Percentiles rank a stretch among this genome's conserved stretches.
phyloP scores from a whole-genome alignment of 2,797 vertebrate species.

The Acipenser oxyrinchus region DNA sequence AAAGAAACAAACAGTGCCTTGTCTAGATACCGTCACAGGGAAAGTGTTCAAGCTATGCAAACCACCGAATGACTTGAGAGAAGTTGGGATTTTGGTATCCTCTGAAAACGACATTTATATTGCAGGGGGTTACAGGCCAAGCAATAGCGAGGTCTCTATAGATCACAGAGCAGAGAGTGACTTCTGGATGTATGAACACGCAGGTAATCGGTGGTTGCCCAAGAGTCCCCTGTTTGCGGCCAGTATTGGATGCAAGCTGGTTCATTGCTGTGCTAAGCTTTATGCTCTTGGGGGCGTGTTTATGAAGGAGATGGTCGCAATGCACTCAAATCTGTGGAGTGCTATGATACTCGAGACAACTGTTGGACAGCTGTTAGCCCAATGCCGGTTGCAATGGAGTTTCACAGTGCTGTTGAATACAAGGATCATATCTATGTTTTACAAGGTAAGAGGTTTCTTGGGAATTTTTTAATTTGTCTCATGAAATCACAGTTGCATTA shows the following conservation, averaged over 20 bases:
- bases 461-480: too few species aligned
- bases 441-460: slow-evolving; percentile 81
- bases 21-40: slow-evolving; percentile 85
- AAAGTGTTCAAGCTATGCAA: slow-evolving; percentile 98
- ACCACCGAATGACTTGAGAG: slow-evolving; percentile 92
- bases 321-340: slow-evolving; percentile 93
- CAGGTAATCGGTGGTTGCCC: slow-evolving; percentile 85
- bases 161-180: slow-evolving; percentile 95
- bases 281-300: slow-evolving; percentile 94
- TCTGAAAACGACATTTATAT: slow-evolving; percentile 97
- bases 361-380: slow-evolving; percentile 90
- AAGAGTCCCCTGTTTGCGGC: slow-evolving; percentile 85
- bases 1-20: slow-evolving; percentile 99
- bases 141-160: slow-evolving; percentile 94
- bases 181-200: slow-evolving; percentile 96
- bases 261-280: slow-evolving; percentile 87
- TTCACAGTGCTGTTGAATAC: slow-evolving; percentile 91
- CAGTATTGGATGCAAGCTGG: slow-evolving; percentile 87
- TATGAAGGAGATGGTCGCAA: slow-evolving; percentile 98
- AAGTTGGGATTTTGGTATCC: slow-evolving; percentile 92
- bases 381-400: slow-evolving; percentile 97
- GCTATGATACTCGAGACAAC: slow-evolving; percentile 91
- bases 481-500: too few species aligned
- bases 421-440: slow-evolving; percentile 93
- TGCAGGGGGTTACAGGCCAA: slow-evolving; percentile 92